Conservation (phyloP, 2,113 vertebrate genomes). For the Plecturocebus donacophilus region DNA sequence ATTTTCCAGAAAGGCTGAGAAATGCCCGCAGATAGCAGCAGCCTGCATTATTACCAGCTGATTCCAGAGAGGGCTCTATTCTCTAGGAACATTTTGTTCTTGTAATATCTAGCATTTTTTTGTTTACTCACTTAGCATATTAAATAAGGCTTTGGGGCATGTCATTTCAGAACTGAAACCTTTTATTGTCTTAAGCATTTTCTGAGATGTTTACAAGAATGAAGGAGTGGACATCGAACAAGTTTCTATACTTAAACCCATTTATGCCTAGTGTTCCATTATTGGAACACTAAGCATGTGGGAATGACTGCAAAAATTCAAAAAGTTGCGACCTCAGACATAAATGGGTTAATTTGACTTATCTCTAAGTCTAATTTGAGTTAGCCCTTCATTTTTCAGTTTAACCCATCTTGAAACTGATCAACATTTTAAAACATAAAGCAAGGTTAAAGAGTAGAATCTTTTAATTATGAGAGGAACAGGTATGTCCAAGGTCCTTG, state of each 20-base stretch:
- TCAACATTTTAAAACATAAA: not conserved
- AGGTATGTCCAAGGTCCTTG: not conserved
- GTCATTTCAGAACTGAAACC: constrained; percentile 50
- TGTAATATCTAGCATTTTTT: constrained; percentile 73
- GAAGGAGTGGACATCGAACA: not conserved
- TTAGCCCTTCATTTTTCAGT: not conserved
- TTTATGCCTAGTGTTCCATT: no score
- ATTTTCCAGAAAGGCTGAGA: constrained; percentile 58
- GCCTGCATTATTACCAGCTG: constrained; percentile 14
- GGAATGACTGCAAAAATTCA: no score
- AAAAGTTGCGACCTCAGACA: no score
- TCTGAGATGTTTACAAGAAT: not conserved
- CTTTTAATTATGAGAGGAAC: not conserved
- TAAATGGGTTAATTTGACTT: not conserved
- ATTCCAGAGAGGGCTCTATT: constrained; percentile 80
- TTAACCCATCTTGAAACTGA: not conserved
- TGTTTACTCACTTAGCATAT: constrained; percentile 83
- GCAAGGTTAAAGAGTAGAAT: not conserved
- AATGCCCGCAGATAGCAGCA: not conserved
- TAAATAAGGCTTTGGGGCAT: constrained; percentile 70
- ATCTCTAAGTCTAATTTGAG: no score
- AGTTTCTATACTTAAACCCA: not conserved
- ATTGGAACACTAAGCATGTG: no score
- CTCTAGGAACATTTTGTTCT: constrained; percentile 82
- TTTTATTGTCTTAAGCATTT: constrained; percentile 49